Percentiles rank a stretch among this genome's conserved stretches.
Conservation (phyloP, 2,113 vertebrate genomes). For the Vicugna pacos region DNA sequence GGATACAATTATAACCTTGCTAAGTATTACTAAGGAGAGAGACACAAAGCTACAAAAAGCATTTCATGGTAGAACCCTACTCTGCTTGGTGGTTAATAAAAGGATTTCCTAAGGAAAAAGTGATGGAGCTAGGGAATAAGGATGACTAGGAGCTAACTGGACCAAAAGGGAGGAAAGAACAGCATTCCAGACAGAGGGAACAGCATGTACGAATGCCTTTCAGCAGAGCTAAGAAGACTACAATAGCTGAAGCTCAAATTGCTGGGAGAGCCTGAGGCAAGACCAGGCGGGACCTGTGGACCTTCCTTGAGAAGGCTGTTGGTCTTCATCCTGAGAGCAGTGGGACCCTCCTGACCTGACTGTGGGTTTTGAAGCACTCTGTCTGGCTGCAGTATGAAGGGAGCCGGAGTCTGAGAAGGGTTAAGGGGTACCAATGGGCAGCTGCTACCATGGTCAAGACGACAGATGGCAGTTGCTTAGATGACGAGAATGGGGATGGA, state of each 20-base stretch:
- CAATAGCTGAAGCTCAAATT: neutral
- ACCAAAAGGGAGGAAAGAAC: neutral
- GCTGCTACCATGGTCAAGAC: neutral
- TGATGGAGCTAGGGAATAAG: neutral
- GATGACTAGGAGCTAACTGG: neutral
- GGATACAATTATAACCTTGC: neutral
- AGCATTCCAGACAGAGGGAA: neutral
- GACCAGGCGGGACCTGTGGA: neutral
- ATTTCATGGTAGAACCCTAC: neutral
- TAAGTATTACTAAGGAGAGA: slow-evolving; percentile 42
- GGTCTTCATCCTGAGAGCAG: neutral
- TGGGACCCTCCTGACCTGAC: neutral
- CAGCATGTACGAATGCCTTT: neutral
- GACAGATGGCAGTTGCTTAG: neutral
- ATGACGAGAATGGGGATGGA: neutral
- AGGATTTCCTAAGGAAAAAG: slow-evolving; percentile 55
- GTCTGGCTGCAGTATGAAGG: neutral
- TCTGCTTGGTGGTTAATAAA: neutral
- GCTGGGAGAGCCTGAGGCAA: neutral
- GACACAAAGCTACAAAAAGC: neutral
- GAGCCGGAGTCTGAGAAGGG: neutral
- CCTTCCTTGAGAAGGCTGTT: accelerated
- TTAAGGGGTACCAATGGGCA: neutral
- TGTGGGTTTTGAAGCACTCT: neutral
- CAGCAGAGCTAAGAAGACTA: neutral